Conservation (phyloP, 2,113 vertebrate genomes). For the Bufo bufo region DNA sequence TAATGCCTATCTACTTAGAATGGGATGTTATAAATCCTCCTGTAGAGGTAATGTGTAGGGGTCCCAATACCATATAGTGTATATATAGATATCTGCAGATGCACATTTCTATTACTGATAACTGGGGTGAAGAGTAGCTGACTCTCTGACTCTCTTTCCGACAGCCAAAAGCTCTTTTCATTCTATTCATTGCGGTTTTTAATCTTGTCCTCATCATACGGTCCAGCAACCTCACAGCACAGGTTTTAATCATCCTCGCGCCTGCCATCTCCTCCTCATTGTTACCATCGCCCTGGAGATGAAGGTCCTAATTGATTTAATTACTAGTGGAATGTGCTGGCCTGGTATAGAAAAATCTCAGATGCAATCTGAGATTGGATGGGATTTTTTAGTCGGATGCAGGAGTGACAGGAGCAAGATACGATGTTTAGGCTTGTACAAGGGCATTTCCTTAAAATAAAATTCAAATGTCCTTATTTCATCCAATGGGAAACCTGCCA, state of each 20-base stretch:
- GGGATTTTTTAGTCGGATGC: not conserved
- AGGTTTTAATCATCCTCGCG: conserved; percentile 44
- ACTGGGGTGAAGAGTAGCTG: too few species aligned
- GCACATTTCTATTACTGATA: too few species aligned
- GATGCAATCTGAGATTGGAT: conserved; percentile 30
- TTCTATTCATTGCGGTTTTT: not conserved
- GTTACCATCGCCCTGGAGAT: conserved; percentile 42
- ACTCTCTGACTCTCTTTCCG: too few species aligned
- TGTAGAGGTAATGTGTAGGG: too few species aligned
- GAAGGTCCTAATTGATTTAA: conserved; percentile 61
- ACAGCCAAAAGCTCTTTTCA: not conserved
- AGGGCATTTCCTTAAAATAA: too few species aligned
- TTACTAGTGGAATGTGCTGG: conserved; percentile 57
- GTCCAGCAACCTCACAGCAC: conserved; percentile 49
- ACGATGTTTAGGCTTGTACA: not conserved
- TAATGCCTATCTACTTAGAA: too few species aligned
- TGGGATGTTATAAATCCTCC: too few species aligned
- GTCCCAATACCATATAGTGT: too few species aligned
- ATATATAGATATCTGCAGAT: too few species aligned
- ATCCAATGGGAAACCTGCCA: too few species aligned
- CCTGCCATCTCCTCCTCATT: conserved; percentile 51
- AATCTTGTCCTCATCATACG: conserved; percentile 29
- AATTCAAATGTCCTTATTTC: too few species aligned
- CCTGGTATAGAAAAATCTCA: conserved; percentile 19
- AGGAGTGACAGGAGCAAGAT: not conserved